Conservation (phyloP, 2,888 invertebrate genomes). For the Cryptosula pallasiana region DNA sequence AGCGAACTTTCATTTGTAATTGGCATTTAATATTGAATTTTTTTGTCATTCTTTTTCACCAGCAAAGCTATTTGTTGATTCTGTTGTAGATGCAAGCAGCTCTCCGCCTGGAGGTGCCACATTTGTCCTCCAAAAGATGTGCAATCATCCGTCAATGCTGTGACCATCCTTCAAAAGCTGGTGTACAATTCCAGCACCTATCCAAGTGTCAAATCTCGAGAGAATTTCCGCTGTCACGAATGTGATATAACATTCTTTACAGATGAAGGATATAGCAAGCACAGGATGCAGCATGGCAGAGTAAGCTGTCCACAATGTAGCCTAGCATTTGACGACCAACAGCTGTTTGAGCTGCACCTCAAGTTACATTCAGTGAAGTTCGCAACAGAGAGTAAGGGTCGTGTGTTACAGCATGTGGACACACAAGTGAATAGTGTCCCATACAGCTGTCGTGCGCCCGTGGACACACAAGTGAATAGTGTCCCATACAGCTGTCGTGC, state of each 20-base stretch:
- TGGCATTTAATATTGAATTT: too few relatives aligned
- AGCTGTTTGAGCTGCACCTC: background rate
- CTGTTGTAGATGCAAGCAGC: background rate
- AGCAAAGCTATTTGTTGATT: too few relatives aligned
- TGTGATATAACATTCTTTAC: background rate
- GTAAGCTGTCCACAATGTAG: background rate
- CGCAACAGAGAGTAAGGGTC: background rate
- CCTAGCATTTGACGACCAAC: background rate
- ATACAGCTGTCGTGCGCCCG: background rate
- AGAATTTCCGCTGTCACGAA: background rate
- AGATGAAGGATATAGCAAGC: background rate
- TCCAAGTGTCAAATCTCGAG: background rate
- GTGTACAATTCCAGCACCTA: background rate
- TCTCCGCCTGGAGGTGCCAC: background rate
- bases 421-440: background rate
- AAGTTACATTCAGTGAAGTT: background rate
- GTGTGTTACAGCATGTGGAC: background rate
- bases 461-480: background rate
- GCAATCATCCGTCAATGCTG: background rate
- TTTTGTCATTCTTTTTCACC: too few relatives aligned
- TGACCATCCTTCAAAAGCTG: background rate
- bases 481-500: background rate
- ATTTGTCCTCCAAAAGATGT: background rate
- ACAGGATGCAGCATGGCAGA: background rate
- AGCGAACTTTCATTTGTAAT: too few relatives aligned